These are phyloP conservation scores for Neogale vison DNA, from an alignment of 2,113 vertebrate species.

Conservation along the genomic window DNA sequence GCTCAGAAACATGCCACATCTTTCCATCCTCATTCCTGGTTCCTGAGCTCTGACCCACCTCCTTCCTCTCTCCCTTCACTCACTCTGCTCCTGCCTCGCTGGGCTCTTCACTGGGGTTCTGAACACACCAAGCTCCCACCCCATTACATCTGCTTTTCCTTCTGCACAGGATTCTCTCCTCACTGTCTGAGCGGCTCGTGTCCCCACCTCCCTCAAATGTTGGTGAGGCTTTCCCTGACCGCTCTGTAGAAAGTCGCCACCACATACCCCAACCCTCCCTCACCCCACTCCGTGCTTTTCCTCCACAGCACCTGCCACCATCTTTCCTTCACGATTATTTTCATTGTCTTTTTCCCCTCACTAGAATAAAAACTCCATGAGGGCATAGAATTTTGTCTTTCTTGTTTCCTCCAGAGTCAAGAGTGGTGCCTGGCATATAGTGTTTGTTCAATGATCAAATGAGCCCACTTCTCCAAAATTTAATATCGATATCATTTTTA, in stretches of 20 bases:
- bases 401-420: not conserved
- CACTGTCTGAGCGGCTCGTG: not conserved
- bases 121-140: too few species aligned
- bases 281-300: not conserved
- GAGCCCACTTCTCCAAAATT: not conserved
- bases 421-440: not conserved
- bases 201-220: not conserved
- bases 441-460: not conserved
- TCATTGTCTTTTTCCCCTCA: not conserved
- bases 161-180: too few species aligned
- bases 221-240: not conserved
- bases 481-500: slow-evolving; percentile 4
- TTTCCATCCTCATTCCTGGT: not conserved
- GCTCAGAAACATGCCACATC: not conserved
- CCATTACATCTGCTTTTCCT: too few species aligned
- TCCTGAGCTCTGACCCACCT: not conserved
- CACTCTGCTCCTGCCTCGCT: not conserved
- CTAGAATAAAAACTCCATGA: not conserved
- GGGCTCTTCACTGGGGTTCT: too few species aligned
- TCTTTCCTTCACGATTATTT: not conserved
- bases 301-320: not conserved
- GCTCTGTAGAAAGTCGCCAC: not conserved
- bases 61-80: not conserved
- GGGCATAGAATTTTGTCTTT: not conserved
- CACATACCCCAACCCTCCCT: not conserved